Conservation (phyloP, 2,888 invertebrate genomes). For the Macroteleia sp. region DNA sequence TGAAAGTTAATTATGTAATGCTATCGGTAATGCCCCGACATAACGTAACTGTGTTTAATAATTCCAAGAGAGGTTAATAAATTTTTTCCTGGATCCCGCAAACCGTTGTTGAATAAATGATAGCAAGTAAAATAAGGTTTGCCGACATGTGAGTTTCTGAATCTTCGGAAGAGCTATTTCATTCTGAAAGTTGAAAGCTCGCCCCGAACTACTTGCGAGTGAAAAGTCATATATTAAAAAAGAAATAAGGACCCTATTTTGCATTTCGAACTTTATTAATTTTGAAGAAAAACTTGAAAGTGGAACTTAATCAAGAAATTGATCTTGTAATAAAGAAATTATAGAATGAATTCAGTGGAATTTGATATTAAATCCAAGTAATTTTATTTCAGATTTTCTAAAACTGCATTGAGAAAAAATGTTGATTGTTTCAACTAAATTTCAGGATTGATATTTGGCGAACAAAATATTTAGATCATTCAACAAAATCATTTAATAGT, state of each 20-base stretch:
- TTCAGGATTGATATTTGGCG: too few species aligned
- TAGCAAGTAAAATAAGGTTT: conserved; percentile 26
- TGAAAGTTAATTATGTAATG: conserved; percentile 19
- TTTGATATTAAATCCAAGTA: too few species aligned
- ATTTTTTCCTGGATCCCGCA: neutral
- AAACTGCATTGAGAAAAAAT: too few species aligned
- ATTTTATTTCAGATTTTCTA: too few species aligned
- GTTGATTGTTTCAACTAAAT: too few species aligned
- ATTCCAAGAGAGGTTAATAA: conserved; percentile 8
- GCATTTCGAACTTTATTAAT: neutral
- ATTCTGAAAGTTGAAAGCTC: conserved; percentile 24
- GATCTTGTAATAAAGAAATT: too few species aligned
- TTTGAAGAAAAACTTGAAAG: neutral
- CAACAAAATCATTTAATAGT: too few species aligned
- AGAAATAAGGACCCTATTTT: conserved; percentile 2
- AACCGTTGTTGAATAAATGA: conserved; percentile 31
- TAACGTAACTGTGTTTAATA: conserved; percentile 10
- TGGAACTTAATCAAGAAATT: too few species aligned
- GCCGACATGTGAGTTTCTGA: conserved; percentile 17
- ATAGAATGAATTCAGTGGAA: too few species aligned
- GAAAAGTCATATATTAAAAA: conserved; percentile 6
- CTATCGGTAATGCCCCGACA: neutral
- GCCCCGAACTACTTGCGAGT: conserved; percentile 7
- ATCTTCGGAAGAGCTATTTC: conserved; percentile 8
- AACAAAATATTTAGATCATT: too few species aligned